Evolutionary conservation across 92 coral and sea anemone species (phyloP), one percentile per base, ranked within the genome.

Genomic region (Phenganax subtilis): DNA sequence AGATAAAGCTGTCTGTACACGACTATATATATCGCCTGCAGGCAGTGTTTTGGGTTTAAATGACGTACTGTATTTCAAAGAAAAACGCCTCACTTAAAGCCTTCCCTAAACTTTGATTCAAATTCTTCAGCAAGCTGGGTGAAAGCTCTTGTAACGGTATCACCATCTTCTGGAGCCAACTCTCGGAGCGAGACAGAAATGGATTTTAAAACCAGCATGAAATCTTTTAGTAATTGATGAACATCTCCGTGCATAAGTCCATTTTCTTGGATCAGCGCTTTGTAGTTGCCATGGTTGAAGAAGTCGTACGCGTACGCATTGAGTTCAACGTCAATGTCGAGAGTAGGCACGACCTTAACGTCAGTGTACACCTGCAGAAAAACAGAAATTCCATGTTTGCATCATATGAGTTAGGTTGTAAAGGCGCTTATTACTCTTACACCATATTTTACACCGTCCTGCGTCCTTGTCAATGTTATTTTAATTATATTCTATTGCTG

Each of bases 251-350:
- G 57, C 76, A 59, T 85, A 65, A 90, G 65, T 12, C 89, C 84
- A 54, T 90, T 90, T 51, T 90, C 93, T 3, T 54, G 31, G 27
- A 47, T 65, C 56, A 90, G 72, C 14, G 84, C 89, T 60, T 30
- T 80, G 0, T 0, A 0, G 44, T 90, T 88, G 52, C 90, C 90
- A 54, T 90, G 94, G 57, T 90, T 88, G 47, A 86, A 90, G 67
- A 90, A 90, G 74, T 90, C 94, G 73, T 88, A 63, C 1, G 94
- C 94, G 75, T 84, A 90, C 12, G 94, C 90, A 51, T 90, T 90
- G 30, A 88, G 62, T 9, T 85, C 86, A 6, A 55, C 28, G 14
- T 64, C 76, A 77, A 64, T 80, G 12, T 29, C 44, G 44, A 77
- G 84, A 54, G 79, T 75, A 47, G 94, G 94, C 7, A 90, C 83